Conservation (phyloP, 2,797 vertebrate species). For the Rhabdomys pumilio region DNA sequence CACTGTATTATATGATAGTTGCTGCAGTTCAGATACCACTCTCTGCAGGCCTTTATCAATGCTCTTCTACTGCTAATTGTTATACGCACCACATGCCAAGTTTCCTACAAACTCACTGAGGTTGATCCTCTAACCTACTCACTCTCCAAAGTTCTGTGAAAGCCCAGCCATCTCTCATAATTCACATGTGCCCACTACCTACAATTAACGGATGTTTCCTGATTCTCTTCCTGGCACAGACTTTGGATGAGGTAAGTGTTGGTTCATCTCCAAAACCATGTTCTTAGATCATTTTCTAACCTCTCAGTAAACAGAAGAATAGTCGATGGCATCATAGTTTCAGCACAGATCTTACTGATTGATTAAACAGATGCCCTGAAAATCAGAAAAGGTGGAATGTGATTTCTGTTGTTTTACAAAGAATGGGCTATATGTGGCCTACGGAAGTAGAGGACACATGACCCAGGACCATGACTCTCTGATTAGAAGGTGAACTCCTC, state of each 20-base stretch:
- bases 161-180: neutral
- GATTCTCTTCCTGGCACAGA: conserved; percentile 58
- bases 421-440: conserved; percentile 19
- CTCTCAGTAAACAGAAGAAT: conserved; percentile 74
- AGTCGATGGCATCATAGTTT: conserved; percentile 73
- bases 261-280: conserved; percentile 73
- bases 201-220: conserved; percentile 57
- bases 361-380: conserved; percentile 74
- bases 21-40: neutral
- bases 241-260: conserved; percentile 67
- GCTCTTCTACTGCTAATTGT: neutral
- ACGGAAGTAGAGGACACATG: conserved; percentile 59
- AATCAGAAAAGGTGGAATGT: conserved; percentile 29
- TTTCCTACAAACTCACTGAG: conserved; percentile 22
- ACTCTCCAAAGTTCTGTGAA: neutral
- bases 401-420: conserved; percentile 69
- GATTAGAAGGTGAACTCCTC: conserved; percentile 43
- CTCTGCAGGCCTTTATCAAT: neutral
- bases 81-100: neutral
- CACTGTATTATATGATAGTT: neutral
- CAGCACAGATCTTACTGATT: conserved; percentile 72
- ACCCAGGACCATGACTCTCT: conserved; percentile 39
- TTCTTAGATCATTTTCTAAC: conserved; percentile 77
- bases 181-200: neutral
- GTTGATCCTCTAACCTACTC: neutral